Evolutionary conservation across 2,113 vertebrate genomes (phyloP).

Genomic region (Pionites leucogaster): DNA sequence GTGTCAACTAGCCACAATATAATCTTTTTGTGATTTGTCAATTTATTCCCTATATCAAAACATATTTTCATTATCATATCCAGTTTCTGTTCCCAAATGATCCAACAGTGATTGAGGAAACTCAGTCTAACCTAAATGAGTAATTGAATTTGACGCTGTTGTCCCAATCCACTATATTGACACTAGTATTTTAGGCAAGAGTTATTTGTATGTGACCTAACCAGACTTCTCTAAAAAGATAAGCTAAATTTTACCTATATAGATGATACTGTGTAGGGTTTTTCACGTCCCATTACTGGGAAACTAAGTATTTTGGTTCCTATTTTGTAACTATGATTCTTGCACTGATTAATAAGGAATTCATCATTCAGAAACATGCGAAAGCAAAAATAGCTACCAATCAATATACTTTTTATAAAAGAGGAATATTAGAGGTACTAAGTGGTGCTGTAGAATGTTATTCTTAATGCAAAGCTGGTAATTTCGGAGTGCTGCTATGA

Average conservation of each 20-base stretch:
- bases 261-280: background rate
- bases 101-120: slow-evolving; percentile 13
- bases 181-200: background rate
- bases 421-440: background rate
- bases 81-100: background rate
- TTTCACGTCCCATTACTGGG: background rate
- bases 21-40: background rate
- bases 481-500: background rate
- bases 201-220: background rate
- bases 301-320: background rate
- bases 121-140: background rate
- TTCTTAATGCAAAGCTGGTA: background rate
- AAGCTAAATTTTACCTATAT: background rate
- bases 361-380: background rate
- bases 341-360: background rate
- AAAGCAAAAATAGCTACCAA: background rate
- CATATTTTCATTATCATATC: slow-evolving; percentile 1
- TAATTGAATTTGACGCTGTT: slow-evolving; percentile 50
- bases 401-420: background rate
- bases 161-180: slow-evolving; percentile 33
- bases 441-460: background rate
- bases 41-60: background rate
- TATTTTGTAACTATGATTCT: background rate
- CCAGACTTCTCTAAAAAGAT: background rate
- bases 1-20: background rate